Percentiles rank a stretch among this genome's conserved stretches.
phyloP scores from a whole-genome alignment of 2,888 invertebrate genomes.

The Cheilosia pagana region DNA sequence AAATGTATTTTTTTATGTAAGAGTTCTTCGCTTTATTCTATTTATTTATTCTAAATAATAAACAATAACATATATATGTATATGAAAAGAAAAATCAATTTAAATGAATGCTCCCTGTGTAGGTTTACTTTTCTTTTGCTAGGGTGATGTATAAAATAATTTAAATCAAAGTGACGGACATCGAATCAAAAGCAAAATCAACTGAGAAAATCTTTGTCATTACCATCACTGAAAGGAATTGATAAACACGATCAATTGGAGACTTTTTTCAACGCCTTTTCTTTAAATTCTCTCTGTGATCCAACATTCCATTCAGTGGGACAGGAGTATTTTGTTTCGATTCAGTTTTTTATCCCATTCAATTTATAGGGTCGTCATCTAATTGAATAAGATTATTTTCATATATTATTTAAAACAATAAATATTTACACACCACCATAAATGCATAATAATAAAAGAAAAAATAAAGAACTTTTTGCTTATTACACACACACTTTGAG shows the following conservation, averaged over 20 bases:
- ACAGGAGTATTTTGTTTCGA: background rate
- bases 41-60: slow-evolving; percentile 64
- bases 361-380: slow-evolving; percentile 40
- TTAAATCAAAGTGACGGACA: slow-evolving; percentile 29
- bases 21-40: slow-evolving; percentile 64
- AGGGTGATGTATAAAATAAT: slow-evolving; percentile 56
- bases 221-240: slow-evolving; percentile 53
- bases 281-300: slow-evolving; percentile 14
- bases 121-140: slow-evolving; percentile 62
- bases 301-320: slow-evolving; percentile 49
- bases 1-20: slow-evolving; percentile 70
- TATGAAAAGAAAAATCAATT: background rate
- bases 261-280: slow-evolving; percentile 6
- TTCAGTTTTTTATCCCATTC: slow-evolving; percentile 14
- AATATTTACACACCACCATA: slow-evolving; percentile 74
- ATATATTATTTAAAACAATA: slow-evolving; percentile 70
- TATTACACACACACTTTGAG: slow-evolving; percentile 64
- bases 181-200: slow-evolving; percentile 22
- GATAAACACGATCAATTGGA: slow-evolving; percentile 23
- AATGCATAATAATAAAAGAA: slow-evolving; percentile 42
- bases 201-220: background rate
- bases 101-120: slow-evolving; percentile 60
- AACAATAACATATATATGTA: background rate
- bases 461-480: slow-evolving; percentile 52
- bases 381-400: slow-evolving; percentile 65